Conservation (phyloP, 2,797 vertebrate genomes). For the Microtus californicus region DNA sequence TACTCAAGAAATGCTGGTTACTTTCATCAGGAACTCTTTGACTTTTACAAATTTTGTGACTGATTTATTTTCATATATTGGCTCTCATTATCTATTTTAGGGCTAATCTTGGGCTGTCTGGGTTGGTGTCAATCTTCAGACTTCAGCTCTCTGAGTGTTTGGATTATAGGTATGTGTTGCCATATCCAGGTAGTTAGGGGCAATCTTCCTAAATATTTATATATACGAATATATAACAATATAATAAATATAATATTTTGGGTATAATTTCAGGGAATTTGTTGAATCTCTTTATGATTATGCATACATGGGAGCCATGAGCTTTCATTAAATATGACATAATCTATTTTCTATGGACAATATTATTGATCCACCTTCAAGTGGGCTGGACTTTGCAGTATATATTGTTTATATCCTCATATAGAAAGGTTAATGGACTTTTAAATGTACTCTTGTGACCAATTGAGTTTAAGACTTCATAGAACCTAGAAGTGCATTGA, state of each 20-base stretch:
- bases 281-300: neutral
- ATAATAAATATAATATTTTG: neutral
- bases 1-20: conserved; percentile 1
- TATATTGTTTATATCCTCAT: neutral
- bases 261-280: conserved; percentile 19
- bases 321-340: neutral
- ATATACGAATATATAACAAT: neutral
- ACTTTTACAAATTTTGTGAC: neutral
- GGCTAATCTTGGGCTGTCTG: neutral
- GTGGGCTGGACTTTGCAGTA: neutral
- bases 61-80: neutral
- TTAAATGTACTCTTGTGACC: neutral
- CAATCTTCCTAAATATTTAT: neutral
- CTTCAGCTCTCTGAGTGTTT: neutral
- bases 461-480: neutral
- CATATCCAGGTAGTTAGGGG: neutral
- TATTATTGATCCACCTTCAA: neutral
- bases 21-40: neutral
- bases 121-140: neutral
- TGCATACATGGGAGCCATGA: neutral
- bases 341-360: neutral
- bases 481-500: neutral
- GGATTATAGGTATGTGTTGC: neutral
- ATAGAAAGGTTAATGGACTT: neutral
- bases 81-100: neutral